Percentiles rank a stretch among this genome's conserved stretches.
phyloP scores from a whole-genome alignment of 2,113 vertebrate species.

The Nansenia antarctica region DNA sequence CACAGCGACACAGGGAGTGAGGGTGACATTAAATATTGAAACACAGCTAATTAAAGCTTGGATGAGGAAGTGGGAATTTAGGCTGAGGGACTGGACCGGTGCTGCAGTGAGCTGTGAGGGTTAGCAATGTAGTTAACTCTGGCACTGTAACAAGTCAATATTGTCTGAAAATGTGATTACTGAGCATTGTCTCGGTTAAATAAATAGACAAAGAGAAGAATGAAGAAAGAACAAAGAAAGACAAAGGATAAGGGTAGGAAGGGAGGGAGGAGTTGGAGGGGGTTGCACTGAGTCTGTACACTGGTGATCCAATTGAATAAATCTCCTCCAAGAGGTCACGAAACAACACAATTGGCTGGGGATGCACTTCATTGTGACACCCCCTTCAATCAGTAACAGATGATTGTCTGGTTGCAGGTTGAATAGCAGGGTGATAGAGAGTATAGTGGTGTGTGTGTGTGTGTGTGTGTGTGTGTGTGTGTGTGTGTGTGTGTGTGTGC shows the following conservation, averaged over 20 bases:
- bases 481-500: too few relatives aligned
- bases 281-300: not conserved
- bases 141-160: too few relatives aligned
- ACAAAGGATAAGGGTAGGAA: not conserved
- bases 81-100: not conserved
- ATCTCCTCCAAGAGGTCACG: conserved; percentile 17
- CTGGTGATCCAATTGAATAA: conserved; percentile 33
- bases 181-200: too few relatives aligned
- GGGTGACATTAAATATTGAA: conserved; percentile 59
- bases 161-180: too few relatives aligned
- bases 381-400: conserved; percentile 1
- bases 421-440: not conserved
- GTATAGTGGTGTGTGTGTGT: too few relatives aligned
- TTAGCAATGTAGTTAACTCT: too few relatives aligned
- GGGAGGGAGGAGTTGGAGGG: not conserved
- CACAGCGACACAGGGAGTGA: conserved; percentile 24
- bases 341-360: conserved; percentile 8
- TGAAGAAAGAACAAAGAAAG: not conserved
- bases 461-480: too few relatives aligned
- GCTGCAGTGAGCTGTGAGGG: conserved; percentile 5
- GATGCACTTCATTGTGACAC: conserved; percentile 17
- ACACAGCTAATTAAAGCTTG: conserved; percentile 52
- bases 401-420: not conserved
- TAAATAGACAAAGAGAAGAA: too few relatives aligned
- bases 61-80: conserved; percentile 33